These are phyloP conservation scores for Netta rufina DNA, from an alignment of 2,797 vertebrate species.

Conservation along the genomic window DNA sequence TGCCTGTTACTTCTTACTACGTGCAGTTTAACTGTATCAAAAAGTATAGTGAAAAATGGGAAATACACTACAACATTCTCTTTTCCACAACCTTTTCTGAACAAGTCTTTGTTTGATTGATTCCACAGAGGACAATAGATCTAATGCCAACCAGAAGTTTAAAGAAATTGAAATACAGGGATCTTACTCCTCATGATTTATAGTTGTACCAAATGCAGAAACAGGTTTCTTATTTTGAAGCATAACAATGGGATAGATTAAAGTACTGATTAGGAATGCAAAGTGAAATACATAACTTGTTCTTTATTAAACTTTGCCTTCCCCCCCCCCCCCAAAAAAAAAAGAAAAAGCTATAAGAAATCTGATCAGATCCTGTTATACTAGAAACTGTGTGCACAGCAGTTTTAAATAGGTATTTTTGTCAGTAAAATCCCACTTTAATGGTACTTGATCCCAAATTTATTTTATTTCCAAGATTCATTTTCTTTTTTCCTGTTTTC, in stretches of 20 bases:
- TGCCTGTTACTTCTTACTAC: neutral
- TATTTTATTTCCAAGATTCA: neutral
- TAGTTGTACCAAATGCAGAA: neutral
- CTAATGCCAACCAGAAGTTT: neutral
- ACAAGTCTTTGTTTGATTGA: neutral
- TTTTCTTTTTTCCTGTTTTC: neutral
- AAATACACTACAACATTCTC: neutral
- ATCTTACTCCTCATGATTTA: neutral
- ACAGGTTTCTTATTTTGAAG: neutral
- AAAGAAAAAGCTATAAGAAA: neutral
- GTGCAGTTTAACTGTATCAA: neutral
- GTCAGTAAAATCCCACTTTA: neutral
- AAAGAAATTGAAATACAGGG: neutral
- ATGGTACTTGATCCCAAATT: neutral
- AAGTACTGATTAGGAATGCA: neutral
- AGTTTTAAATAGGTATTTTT: neutral
- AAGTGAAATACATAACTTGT: neutral
- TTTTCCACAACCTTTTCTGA: neutral
- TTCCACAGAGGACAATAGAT: neutral
- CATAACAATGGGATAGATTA: neutral
- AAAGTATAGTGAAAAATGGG: neutral
- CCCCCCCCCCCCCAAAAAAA: neutral
- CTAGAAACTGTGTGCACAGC: neutral
- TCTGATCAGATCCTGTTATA: neutral
- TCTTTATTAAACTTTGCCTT: neutral